phyloP scores from a whole-genome alignment of 2,888 invertebrate genomes.

The Athalia cordata region DNA sequence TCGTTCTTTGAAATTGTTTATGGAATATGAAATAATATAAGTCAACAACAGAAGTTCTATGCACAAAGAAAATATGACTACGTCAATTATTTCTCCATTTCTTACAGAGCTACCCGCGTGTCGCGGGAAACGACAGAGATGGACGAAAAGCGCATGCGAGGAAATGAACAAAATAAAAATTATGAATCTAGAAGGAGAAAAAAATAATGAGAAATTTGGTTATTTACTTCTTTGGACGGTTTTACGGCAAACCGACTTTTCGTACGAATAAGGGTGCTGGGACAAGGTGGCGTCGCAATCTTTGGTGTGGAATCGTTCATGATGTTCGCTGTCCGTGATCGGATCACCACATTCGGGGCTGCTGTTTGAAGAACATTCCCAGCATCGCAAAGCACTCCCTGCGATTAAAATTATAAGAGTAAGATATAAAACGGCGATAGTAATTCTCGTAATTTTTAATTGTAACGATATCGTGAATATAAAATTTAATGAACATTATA shows the following conservation, averaged over 20 bases:
- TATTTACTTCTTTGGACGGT: conserved; percentile 83
- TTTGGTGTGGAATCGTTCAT: conserved; percentile 69
- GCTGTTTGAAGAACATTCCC: conserved; percentile 85
- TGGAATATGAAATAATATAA: background rate
- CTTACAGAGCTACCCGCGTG: background rate
- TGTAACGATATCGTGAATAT: no score
- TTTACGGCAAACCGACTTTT: conserved; percentile 83
- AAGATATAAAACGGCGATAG: background rate
- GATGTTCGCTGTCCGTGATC: conserved; percentile 78
- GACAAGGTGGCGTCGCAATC: conserved; percentile 59
- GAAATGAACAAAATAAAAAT: no score
- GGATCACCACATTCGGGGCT: conserved; percentile 84
- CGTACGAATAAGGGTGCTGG: conserved; percentile 56
- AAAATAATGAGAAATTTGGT: background rate
- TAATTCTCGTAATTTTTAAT: background rate
- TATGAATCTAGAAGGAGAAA: background rate
- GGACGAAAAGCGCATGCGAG: no score
- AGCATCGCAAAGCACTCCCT: conserved; percentile 83
- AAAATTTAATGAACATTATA: background rate
- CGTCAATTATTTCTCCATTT: background rate
- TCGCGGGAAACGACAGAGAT: background rate
- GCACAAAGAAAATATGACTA: background rate
- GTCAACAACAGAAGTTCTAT: background rate
- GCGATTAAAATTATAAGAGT: conserved; percentile 67
- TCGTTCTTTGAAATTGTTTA: background rate